Percentiles rank a stretch among this genome's conserved stretches.
Conservation (phyloP, 2,113 vertebrate genomes). For the Odontophorus gujanensis region DNA sequence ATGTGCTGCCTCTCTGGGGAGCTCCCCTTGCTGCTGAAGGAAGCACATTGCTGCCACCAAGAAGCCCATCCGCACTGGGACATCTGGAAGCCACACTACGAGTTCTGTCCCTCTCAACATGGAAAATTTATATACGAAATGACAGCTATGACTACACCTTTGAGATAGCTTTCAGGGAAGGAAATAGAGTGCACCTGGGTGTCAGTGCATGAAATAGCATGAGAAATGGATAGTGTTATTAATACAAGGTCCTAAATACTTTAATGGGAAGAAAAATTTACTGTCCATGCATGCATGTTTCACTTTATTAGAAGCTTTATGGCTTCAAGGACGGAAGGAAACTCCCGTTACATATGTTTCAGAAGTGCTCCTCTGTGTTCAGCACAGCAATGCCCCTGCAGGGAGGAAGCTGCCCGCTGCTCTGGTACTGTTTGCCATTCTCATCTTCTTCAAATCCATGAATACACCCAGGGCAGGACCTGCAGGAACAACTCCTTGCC, state of each 20-base stretch:
- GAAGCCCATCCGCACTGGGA: slow-evolving; percentile 42
- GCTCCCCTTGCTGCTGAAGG: slow-evolving; percentile 1
- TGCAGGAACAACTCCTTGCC: not conserved
- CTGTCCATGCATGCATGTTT: not conserved
- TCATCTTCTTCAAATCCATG: not conserved
- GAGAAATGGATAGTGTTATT: slow-evolving; percentile 40
- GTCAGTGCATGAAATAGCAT: slow-evolving; percentile 42
- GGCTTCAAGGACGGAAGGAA: slow-evolving; percentile 1
- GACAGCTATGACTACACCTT: slow-evolving; percentile 62
- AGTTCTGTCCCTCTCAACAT: slow-evolving; percentile 17
- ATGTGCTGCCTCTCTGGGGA: slow-evolving; percentile 6
- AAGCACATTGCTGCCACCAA: not conserved
- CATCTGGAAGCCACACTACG: slow-evolving; percentile 19
- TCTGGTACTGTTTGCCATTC: not conserved
- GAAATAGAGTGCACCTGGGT: slow-evolving; percentile 62
- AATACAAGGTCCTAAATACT: slow-evolving; percentile 56
- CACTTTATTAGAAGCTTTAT: slow-evolving; percentile 40
- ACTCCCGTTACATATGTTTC: not conserved
- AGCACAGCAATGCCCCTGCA: not conserved
- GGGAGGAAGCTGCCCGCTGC: slow-evolving; percentile 8
- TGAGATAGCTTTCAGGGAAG: slow-evolving; percentile 54
- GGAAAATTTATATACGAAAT: slow-evolving; percentile 40
- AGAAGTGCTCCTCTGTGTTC: slow-evolving; percentile 12
- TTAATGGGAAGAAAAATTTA: slow-evolving; percentile 54
- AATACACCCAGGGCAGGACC: not conserved